Percentiles rank a stretch among this genome's conserved stretches.
These are phyloP conservation scores for Latrodectus elegans DNA, from an alignment of 2,888 invertebrate genomes.

Conservation along the genomic window DNA sequence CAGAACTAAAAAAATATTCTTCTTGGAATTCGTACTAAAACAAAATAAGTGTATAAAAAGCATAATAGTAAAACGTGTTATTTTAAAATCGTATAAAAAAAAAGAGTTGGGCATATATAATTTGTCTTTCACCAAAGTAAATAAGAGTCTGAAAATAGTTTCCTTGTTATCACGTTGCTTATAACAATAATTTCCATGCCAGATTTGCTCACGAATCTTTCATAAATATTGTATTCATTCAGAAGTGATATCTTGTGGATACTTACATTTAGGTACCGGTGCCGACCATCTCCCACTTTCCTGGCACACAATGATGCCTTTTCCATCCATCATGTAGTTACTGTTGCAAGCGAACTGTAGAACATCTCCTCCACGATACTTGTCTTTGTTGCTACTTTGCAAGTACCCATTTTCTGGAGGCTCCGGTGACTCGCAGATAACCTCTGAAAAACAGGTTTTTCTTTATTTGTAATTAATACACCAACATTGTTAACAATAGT, in stretches of 20 bases:
- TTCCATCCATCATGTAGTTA: slow-evolving; percentile 91
- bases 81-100: too few relatives aligned
- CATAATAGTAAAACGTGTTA: too few relatives aligned
- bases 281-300: slow-evolving; percentile 91
- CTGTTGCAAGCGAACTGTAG: slow-evolving; percentile 91
- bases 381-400: slow-evolving; percentile 79
- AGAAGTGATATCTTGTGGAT: background rate
- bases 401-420: slow-evolving; percentile 86
- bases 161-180: too few relatives aligned
- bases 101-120: too few relatives aligned
- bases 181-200: too few relatives aligned
- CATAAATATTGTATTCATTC: background rate
- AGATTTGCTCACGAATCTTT: background rate
- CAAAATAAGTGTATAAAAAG: too few relatives aligned
- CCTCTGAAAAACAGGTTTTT: slow-evolving; percentile 79
- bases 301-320: slow-evolving; percentile 91
- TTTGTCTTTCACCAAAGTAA: too few relatives aligned
- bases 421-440: slow-evolving; percentile 85
- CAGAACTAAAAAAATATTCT: too few relatives aligned
- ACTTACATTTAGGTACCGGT: slow-evolving; percentile 86
- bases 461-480: background rate
- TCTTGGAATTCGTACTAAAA: too few relatives aligned
- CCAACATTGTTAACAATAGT: too few relatives aligned
- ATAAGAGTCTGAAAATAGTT: too few relatives aligned
- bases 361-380: slow-evolving; percentile 88